phyloP scores from a whole-genome alignment of 2,888 invertebrate species.

The Drosophila lutescens region DNA sequence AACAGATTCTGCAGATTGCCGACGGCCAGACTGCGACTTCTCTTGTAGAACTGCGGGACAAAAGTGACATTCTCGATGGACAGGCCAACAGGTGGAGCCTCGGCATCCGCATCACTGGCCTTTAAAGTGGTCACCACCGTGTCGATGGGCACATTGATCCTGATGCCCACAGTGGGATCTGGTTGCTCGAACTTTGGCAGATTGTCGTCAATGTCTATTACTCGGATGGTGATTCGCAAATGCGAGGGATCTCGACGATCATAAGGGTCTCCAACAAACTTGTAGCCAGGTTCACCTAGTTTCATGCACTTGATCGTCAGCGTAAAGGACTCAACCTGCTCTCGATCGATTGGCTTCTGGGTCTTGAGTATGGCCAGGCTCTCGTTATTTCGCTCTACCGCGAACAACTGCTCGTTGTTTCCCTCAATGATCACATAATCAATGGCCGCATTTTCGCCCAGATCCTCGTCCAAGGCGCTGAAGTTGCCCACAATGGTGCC shows the following conservation, averaged over 20 bases:
- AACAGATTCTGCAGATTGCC: constrained; percentile 86
- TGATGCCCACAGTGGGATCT: constrained; percentile 89
- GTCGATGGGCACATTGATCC: constrained; percentile 90
- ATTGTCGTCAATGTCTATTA: constrained; percentile 91
- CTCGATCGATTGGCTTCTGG: constrained; percentile 88
- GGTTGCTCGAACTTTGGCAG: constrained; percentile 88
- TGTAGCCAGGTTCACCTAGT: constrained; percentile 84
- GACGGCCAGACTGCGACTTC: constrained; percentile 84
- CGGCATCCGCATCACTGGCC: constrained; percentile 89
- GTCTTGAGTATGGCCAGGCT: constrained; percentile 88
- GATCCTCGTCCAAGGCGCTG: constrained; percentile 90
- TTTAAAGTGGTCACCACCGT: constrained; percentile 88
- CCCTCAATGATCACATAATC: constrained; percentile 91
- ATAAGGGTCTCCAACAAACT: constrained; percentile 84
- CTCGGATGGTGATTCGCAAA: constrained; percentile 87
- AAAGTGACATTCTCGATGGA: constrained; percentile 87
- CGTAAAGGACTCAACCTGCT: constrained; percentile 86
- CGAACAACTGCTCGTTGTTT: constrained; percentile 88
- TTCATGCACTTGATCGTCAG: constrained; percentile 90
- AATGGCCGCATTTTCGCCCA: constrained; percentile 90
- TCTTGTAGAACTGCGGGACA: constrained; percentile 84
- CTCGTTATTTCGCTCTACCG: constrained; percentile 87
- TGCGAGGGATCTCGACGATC: constrained; percentile 89
- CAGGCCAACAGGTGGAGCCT: constrained; percentile 88
- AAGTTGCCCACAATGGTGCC: constrained; percentile 89